A percentile compares a stretch with the other conserved stretches of the same genome.
Evolutionary conservation across 1,140 invertebrate genomes (phyloP).

Genomic region (Trypoxylus dichotomus): DNA sequence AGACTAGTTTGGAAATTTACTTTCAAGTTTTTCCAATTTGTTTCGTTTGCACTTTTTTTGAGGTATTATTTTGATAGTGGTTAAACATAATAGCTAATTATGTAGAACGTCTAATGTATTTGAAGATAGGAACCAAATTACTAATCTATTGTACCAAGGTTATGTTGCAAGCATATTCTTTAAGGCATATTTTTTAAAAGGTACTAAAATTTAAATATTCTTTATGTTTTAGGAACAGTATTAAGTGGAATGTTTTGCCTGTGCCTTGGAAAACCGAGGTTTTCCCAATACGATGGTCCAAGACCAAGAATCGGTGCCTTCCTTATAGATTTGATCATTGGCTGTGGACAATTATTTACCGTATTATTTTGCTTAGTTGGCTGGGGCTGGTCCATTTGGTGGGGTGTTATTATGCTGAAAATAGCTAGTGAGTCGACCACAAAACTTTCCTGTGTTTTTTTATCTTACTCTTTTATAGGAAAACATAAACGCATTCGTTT

Average conservation of each 20-base stretch:
- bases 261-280: constrained; percentile 85
- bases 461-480: constrained; percentile 15
- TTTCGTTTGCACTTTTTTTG: too few relatives aligned
- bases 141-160: too few relatives aligned
- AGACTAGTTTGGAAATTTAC: too few relatives aligned
- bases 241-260: constrained; percentile 84
- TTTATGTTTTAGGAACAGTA: constrained; percentile 71
- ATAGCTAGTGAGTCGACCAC: constrained; percentile 66
- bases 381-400: constrained; percentile 97
- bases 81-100: too few relatives aligned
- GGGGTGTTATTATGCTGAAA: constrained; percentile 88
- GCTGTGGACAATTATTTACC: constrained; percentile 84
- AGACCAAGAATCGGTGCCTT: constrained; percentile 74
- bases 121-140: too few relatives aligned
- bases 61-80: neutral
- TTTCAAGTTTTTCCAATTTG: too few relatives aligned
- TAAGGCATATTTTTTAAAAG: too few relatives aligned
- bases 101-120: too few relatives aligned
- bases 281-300: constrained; percentile 71
- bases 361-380: constrained; percentile 94
- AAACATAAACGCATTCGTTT: constrained; percentile 29
- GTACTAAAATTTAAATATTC: too few relatives aligned
- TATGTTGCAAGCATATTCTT: too few relatives aligned
- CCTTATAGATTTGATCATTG: constrained; percentile 83
- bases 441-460: neutral